These are phyloP conservation scores for Drosophila murphyi DNA, from an alignment of 1,140 invertebrate species.

Conservation along the genomic window DNA sequence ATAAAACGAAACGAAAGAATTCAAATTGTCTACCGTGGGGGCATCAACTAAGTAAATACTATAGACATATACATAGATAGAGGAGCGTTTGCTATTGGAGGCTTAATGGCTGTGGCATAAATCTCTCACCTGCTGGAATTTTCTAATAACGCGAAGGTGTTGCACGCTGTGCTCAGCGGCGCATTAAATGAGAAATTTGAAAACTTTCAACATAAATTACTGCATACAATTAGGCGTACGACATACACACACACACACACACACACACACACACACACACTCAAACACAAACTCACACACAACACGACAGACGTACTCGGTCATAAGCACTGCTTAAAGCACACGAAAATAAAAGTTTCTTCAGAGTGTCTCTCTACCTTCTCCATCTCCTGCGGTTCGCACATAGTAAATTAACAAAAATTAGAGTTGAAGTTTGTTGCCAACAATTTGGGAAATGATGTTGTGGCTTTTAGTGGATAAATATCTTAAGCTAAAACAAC, in stretches of 20 bases:
- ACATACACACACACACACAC: slow-evolving; percentile 7
- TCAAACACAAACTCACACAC: too few species aligned
- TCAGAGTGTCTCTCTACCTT: background rate
- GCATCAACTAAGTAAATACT: background rate
- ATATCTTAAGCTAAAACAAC: slow-evolving; percentile 53
- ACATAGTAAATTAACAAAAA: slow-evolving; percentile 69
- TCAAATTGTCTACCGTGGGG: background rate
- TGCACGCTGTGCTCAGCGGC: slow-evolving; percentile 56
- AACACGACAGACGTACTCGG: too few species aligned
- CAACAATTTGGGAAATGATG: slow-evolving; percentile 56
- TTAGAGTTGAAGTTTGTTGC: slow-evolving; percentile 67
- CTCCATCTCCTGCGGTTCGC: slow-evolving; percentile 15
- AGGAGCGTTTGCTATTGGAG: slow-evolving; percentile 45
- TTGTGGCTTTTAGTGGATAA: slow-evolving; percentile 61
- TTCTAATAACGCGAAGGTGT: slow-evolving; percentile 77
- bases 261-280: background rate
- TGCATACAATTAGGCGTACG: slow-evolving; percentile 55
- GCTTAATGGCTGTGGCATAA: slow-evolving; percentile 61
- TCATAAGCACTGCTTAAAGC: slow-evolving; percentile 10
- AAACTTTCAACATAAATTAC: slow-evolving; percentile 78
- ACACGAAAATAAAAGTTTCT: slow-evolving; percentile 25
- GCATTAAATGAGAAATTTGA: slow-evolving; percentile 76
- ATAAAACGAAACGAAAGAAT: slow-evolving; percentile 32
- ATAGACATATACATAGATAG: slow-evolving; percentile 8
- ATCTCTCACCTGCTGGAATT: slow-evolving; percentile 75